Base-by-base conservation (phyloP, 1,140 invertebrate species). In the Orchesella cincta region DNA sequence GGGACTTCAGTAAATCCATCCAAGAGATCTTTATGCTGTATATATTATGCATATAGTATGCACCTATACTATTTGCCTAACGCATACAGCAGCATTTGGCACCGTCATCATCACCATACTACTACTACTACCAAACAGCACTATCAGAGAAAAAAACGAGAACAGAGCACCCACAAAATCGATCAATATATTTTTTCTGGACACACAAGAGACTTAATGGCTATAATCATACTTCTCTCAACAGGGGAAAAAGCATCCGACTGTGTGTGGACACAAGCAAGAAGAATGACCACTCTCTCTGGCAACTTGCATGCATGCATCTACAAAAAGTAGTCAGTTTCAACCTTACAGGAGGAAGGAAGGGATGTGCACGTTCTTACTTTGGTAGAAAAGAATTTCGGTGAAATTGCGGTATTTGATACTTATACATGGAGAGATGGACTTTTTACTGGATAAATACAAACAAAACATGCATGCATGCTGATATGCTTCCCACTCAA, bases 201-300 rank as follows among this genome's bases (percentile, higher is more conserved):
- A 31, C 62, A 81, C 79, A 82, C 77, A 80, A 76, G 78, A 81
- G 79, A 82, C 81, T 82, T 82, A 82, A 82, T 82, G 81, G 81
- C 77, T 82, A 80, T 82, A 82, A 82, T 82, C 81, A 80, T 82
- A 80, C 75, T 39, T 82, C 76, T 70, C 76, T 75, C 77, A 80
- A 77, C 77, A 79, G 79, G 81, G 79, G 81, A 80, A 79, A 82
- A 82, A 80, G 80, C 78, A 78, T 76, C 46, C 8, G 23, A 67
- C n/a, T 26, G 72, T 20, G 12, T 51, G 29, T 28, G 75, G 64
- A 71, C 46, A 76, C n/a, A 33, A 26, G 33, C 33, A 74, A 57
- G 33, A 74, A 46, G 39, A 46, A 46, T 46, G 39, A 46, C 39
- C 39, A 46, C 18, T 5, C 39, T 8, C 18, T 5, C 39, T 46